Evolutionary conservation across 2,888 invertebrate species (phyloP), one percentile per base, ranked within the genome.

Genomic region (Myopa tessellatipennis): DNA sequence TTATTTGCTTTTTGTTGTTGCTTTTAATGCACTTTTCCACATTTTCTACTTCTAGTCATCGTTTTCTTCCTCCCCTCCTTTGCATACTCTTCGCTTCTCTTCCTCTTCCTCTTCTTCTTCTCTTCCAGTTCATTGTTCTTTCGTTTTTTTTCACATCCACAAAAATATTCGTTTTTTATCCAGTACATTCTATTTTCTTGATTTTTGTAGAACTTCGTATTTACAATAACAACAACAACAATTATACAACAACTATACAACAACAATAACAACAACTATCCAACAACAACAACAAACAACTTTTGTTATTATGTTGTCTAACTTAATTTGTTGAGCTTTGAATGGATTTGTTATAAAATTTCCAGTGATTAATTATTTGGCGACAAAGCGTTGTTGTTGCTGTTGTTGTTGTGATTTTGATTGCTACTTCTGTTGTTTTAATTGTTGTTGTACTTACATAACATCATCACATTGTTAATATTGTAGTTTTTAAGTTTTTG

Each of bases 311-410:
- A 26, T 26, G 26, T 26, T 26, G 26, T 26, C 26, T 26, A 26
- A 26, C 1, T 26, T 26, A 26, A 26, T 26, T 26, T 26, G 26
- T 26, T 26, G 26, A 26, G 26, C 26, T 26, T 26, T 26, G 26
- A 26, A 26, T 26, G 26, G 26, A 26, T 26, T 34, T 40, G 67
- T 40, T 40, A 26, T 8, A 40, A 69, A 45, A 40, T 72, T 72
- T 60, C 72, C 60, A 26, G 38, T 38, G 72, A 60, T 18, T 60
- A 61, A 38, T 61, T 72, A 60, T 72, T 38, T 36, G 58, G 38
- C 58, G 71, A 71, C 71, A 58, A 58, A 26, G 26, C 26, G 58
- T 14, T 40, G 0, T 68, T 68, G 18, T 65, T 14, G 63, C 61
- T 61, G 50, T 26, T 26, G 26, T 26, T 26, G 26, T 26, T 26